Base-by-base conservation (phyloP, 2,113 vertebrate species). In the Perca schrenkii region DNA sequence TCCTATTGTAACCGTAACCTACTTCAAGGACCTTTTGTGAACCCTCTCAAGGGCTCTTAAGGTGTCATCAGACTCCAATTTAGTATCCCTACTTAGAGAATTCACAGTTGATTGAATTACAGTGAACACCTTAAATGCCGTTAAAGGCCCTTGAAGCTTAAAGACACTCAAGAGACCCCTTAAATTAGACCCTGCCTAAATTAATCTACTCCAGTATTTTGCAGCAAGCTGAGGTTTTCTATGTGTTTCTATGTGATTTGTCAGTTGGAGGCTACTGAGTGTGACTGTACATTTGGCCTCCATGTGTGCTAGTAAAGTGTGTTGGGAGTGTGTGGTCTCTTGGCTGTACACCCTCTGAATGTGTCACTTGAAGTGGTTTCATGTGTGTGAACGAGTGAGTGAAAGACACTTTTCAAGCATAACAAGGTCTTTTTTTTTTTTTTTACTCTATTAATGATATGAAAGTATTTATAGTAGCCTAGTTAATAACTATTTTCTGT, bases 311-410 rank as follows among this genome's bases (percentile, higher is more conserved):
- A 63, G 73, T 87, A 85, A 81, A 88, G 83, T 66, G 77, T 71
- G 66, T 71, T 64, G 69, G 68, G 85, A 83, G 84, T 92, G 91
- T 93, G 94, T 92, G 92, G 92, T 94, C 91, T 85, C 79, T 64
- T 86, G 79, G 91, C 82, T 84, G 83, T 72, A 54, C 70, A 76
- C 78, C n/a, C 76, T 82, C 83, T 43, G 53, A 86, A 76, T 46
- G 75, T 77, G 88, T 85, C 75, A 77, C 81, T 68, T 88, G 36
- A 85, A 85, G 88, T 83, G 87, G 79, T 77, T 89, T 86, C 63
- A 54, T 82, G 70, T 84, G 81, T 78, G 64, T 65, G 67, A 66
- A 31, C 62, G 75, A 71, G 80, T 71, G 74, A 65, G 76, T 62
- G 66, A 62, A 65, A 76, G 76, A 71, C 12, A 36, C 22, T 57